Evolutionary conservation across 2,888 invertebrate species (phyloP).

Genomic region (Lydus trimaculatus): DNA sequence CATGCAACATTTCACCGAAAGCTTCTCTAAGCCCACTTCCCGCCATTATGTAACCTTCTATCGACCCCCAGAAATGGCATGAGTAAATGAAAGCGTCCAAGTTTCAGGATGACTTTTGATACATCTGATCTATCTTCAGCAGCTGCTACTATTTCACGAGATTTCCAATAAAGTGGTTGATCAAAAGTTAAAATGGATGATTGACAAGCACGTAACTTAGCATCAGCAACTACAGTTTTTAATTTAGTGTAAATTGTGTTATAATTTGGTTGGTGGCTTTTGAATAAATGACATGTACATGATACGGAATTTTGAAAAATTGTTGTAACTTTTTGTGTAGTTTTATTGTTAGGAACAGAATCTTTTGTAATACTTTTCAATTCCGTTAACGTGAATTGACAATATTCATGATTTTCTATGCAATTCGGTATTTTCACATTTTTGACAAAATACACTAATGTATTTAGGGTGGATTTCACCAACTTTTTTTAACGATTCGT

Average conservation of each 20-base stretch:
- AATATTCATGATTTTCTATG: too few species aligned
- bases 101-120: constrained; percentile 47
- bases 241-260: background rate
- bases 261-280: constrained; percentile 7
- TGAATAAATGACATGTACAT: constrained; percentile 18
- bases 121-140: constrained; percentile 37
- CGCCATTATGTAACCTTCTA: constrained; percentile 52
- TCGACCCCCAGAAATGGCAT: constrained; percentile 54
- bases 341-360: too few species aligned
- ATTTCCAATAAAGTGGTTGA: background rate
- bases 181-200: background rate
- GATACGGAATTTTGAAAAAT: constrained; percentile 20
- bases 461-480: too few species aligned
- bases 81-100: constrained; percentile 45
- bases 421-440: too few species aligned
- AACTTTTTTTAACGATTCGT: too few species aligned
- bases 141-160: constrained; percentile 26
- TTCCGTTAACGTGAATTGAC: too few species aligned
- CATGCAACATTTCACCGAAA: constrained; percentile 33
- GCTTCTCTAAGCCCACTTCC: constrained; percentile 53
- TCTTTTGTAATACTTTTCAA: too few species aligned
- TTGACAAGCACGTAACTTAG: background rate
- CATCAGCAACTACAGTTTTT: background rate
- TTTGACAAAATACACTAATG: too few species aligned
- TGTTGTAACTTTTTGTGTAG: background rate